Evolutionary conservation across 2,888 invertebrate genomes (phyloP).

Genomic region (Spisula subtruncata): DNA sequence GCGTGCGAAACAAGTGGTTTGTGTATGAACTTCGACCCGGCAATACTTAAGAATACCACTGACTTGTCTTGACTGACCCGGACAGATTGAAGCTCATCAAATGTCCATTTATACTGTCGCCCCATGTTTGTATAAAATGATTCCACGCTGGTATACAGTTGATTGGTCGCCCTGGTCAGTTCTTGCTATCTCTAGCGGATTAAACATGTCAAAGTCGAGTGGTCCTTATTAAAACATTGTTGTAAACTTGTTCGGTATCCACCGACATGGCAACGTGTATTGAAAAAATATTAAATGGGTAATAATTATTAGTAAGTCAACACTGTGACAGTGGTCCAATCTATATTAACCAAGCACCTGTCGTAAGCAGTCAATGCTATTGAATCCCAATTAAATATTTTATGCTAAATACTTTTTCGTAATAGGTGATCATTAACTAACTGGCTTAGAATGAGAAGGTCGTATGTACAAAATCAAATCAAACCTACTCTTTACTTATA

Average conservation of each 20-base stretch:
- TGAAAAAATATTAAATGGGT: too few relatives aligned
- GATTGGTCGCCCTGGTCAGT: not conserved
- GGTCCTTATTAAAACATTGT: not conserved
- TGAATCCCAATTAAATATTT: not conserved
- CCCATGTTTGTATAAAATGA: not conserved
- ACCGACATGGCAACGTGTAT: too few relatives aligned
- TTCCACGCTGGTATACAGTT: not conserved
- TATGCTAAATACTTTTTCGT: not conserved
- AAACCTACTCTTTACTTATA: too few relatives aligned
- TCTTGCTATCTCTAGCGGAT: not conserved
- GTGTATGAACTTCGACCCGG: not conserved
- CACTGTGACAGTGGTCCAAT: too few relatives aligned
- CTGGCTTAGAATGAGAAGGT: too few relatives aligned
- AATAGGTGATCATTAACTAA: not conserved
- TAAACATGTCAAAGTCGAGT: conserved; percentile 19
- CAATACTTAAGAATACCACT: too few relatives aligned
- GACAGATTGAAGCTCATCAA: not conserved
- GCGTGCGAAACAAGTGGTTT: not conserved
- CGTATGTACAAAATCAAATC: too few relatives aligned
- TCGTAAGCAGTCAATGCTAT: too few relatives aligned
- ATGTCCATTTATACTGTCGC: not conserved
- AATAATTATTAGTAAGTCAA: too few relatives aligned
- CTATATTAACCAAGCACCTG: too few relatives aligned
- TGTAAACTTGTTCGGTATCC: not conserved
- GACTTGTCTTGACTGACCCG: not conserved